phyloP scores from a whole-genome alignment of 2,888 invertebrate species.

The Nipponacmea schrenckii region DNA sequence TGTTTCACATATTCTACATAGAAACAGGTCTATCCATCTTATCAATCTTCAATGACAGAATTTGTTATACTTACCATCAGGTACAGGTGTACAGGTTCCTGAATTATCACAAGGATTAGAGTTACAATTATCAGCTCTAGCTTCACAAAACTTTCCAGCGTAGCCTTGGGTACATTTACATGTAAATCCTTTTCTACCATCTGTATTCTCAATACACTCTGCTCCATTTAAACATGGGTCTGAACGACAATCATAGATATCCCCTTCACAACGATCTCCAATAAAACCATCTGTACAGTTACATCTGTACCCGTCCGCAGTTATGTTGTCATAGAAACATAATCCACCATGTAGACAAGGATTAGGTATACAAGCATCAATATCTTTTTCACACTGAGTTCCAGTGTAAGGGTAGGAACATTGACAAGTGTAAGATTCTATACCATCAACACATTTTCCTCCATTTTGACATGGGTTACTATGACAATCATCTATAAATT shows the following conservation, averaged over 20 bases:
- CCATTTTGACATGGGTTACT: constrained; percentile 95
- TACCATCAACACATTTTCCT: constrained; percentile 64
- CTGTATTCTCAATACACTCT: constrained; percentile 72
- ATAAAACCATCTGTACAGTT: constrained; percentile 52
- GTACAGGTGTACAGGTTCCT: constrained; percentile 24
- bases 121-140: constrained; percentile 30
- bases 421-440: constrained; percentile 75
- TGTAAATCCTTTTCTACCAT: constrained; percentile 61
- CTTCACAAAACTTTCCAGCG: constrained; percentile 72
- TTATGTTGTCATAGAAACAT: constrained; percentile 43
- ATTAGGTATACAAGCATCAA: constrained; percentile 63
- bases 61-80: constrained; percentile 4
- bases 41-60: too few relatives aligned
- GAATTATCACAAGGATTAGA: constrained; percentile 39
- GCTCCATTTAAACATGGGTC: constrained; percentile 92
- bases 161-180: constrained; percentile 70
- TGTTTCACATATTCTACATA: too few relatives aligned
- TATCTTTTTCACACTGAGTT: constrained; percentile 82
- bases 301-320: constrained; percentile 49
- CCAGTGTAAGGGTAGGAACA: constrained; percentile 85
- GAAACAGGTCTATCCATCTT: too few relatives aligned
- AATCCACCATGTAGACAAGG: constrained; percentile 58
- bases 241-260: constrained; percentile 61
- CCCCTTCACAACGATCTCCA: constrained; percentile 53
- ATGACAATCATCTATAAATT: constrained; percentile 89